A percentile compares a stretch with the other conserved stretches of the same genome.
These are phyloP conservation scores for Oedothorax gibbosus DNA, from an alignment of 1,140 invertebrate genomes.

Conservation along the genomic window DNA sequence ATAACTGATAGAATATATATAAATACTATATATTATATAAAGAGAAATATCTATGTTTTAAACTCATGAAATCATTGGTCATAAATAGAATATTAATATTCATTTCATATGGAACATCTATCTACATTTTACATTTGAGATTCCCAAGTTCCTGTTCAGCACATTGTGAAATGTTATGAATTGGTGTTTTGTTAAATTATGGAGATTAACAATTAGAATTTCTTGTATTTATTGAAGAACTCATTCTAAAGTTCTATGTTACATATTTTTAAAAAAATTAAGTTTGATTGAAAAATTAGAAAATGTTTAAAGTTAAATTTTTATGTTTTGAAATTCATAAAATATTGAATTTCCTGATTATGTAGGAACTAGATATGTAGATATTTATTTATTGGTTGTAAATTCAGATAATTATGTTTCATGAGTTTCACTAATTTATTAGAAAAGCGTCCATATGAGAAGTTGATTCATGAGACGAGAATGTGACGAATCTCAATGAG, in stretches of 20 bases:
- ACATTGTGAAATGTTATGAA: conserved; percentile 34
- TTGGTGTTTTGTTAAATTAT: conserved; percentile 37
- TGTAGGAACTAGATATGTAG: conserved; percentile 40
- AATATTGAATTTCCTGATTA: conserved; percentile 19
- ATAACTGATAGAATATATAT: conserved; percentile 50
- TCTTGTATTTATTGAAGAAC: too few species aligned
- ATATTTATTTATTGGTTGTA: conserved; percentile 58
- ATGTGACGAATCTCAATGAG: conserved; percentile 27
- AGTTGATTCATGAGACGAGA: conserved; percentile 43
- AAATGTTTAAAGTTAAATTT: conserved; percentile 17
- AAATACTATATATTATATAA: conserved; percentile 44
- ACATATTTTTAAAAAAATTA: conserved; percentile 5
- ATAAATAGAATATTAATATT: conserved; percentile 40
- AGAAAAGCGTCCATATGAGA: conserved; percentile 49
- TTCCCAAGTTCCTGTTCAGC: conserved; percentile 50
- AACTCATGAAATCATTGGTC: conserved; percentile 51
- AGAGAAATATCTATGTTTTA: conserved; percentile 47
- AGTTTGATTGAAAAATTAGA: not conserved
- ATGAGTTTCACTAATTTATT: conserved; percentile 60
- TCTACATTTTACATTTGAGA: conserved; percentile 39
- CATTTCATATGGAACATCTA: conserved; percentile 59
- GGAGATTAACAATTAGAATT: conserved; percentile 9
- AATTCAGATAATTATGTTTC: conserved; percentile 52
- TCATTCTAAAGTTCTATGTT: too few species aligned
- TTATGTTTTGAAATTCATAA: conserved; percentile 36